phyloP scores from a whole-genome alignment of 2,797 vertebrate genomes.

The Onychomys torridus region DNA sequence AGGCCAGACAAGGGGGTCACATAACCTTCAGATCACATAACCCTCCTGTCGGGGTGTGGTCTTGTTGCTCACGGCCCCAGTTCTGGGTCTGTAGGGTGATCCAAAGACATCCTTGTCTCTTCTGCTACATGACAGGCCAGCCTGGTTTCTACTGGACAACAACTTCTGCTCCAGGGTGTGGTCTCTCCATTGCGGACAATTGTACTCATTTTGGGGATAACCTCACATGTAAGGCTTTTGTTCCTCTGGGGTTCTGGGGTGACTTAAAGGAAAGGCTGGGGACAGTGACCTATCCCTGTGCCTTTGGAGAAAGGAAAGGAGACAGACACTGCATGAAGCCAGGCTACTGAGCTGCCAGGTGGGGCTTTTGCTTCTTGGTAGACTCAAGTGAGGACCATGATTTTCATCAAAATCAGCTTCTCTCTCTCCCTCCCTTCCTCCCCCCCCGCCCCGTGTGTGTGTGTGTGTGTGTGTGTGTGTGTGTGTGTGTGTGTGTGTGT shows the following conservation, averaged over 20 bases:
- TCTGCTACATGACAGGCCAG: background rate
- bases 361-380: background rate
- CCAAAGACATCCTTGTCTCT: background rate
- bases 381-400: background rate
- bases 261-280: background rate
- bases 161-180: background rate
- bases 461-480: no score
- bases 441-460: no score
- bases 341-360: background rate
- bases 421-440: no score
- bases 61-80: background rate
- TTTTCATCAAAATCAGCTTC: background rate
- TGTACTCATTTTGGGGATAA: no score
- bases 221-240: background rate
- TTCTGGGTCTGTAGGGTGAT: background rate
- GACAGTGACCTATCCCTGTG: background rate
- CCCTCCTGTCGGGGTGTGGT: background rate
- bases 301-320: background rate
- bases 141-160: background rate
- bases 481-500: no score
- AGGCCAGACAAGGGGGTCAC: background rate
- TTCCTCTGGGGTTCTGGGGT: background rate
- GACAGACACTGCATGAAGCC: background rate
- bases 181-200: no score
- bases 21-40: background rate